Base-by-base conservation (phyloP, 2,113 vertebrate genomes). In the Arenaria interpres region DNA sequence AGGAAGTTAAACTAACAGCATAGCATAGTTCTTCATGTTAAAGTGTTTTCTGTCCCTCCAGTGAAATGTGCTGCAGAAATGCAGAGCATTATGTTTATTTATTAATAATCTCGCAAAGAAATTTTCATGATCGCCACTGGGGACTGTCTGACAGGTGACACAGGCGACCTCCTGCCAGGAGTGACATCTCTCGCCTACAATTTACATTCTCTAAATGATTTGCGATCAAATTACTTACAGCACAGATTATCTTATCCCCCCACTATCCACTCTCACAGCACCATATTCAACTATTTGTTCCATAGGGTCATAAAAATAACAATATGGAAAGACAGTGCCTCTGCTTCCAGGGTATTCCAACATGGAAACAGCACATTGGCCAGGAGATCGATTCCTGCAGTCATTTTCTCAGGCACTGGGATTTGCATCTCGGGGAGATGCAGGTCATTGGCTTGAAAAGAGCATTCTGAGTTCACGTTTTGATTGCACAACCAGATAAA, bases 151-250 rank as follows among this genome's bases (percentile, higher is more conserved):
- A 95, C 95, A 96, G 97, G 94, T 96, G 97, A 97, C 95, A 96
- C 69, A n/a, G 84, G 84, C 37, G 71, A 97, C 96, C 96, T 96
- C 92, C 89, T 94, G 94, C 96, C 91, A 93, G 91, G 89, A 96
- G 87, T 96, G 96, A 93, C 96, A 96, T 95, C 87, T 97, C 90
- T 96, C 81, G 91, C 93, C 94, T 69, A 93, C 86, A 79, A 96
- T 97, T 97, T 96, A 93, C 97, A 97, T 97, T 97, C 96, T 95
- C 92, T 85, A 94, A 93, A 95, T 89, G 87, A 96, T 95, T 90
- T 93, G 84, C 2, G 54, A 95, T 97, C 97, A 96, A 76, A 92
- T 97, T 96, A 93, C 94, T 91, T 94, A 95, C 50, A 94, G 95
- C 71, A 77, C 81, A 85, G 86, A 97, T 89, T 80, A 94, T 59